A percentile compares a stretch with the other conserved stretches of the same genome.
These are phyloP conservation scores for Triplophysa bombifrons DNA, from an alignment of 2,797 vertebrate genomes.

Conservation along the genomic window DNA sequence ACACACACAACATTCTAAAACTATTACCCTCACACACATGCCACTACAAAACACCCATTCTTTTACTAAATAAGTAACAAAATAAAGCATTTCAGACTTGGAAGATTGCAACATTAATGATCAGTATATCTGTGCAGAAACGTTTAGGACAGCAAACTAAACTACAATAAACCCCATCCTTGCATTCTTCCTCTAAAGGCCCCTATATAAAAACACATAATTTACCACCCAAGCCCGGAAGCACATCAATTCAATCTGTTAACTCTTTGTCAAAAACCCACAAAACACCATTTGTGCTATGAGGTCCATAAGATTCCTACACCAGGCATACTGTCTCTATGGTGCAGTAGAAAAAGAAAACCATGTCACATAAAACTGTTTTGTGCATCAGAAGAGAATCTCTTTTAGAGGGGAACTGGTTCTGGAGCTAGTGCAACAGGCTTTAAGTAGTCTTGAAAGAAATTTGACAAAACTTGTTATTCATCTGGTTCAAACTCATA, in stretches of 20 bases:
- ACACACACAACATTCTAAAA: constrained; percentile 14
- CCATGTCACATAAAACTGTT: constrained; percentile 19
- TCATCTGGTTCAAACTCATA: neutral
- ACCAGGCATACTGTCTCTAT: constrained; percentile 15
- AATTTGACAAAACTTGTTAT: neutral
- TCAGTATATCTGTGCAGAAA: too few relatives aligned
- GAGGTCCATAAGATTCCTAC: constrained; percentile 34
- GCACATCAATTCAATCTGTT: constrained; percentile 13
- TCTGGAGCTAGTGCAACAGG: constrained; percentile 27
- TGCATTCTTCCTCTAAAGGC: neutral
- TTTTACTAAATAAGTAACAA: neutral
- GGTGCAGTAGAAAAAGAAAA: constrained; percentile 32
- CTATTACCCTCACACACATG: neutral
- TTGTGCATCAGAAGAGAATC: constrained; percentile 40
- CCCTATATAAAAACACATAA: neutral
- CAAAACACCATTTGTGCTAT: constrained; percentile 4
- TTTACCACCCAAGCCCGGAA: neutral
- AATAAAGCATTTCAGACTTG: neutral
- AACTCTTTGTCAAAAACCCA: constrained; percentile 10
- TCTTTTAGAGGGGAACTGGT: constrained; percentile 52
- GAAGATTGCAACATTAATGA: neutral
- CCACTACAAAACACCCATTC: neutral
- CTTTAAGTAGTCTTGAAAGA: neutral
- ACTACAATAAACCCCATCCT: neutral
- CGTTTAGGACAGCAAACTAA: neutral